A percentile compares a stretch with the other conserved stretches of the same genome.
These are phyloP conservation scores for Silvanus unidentatus DNA, from an alignment of 2,888 invertebrate species.

Conservation along the genomic window DNA sequence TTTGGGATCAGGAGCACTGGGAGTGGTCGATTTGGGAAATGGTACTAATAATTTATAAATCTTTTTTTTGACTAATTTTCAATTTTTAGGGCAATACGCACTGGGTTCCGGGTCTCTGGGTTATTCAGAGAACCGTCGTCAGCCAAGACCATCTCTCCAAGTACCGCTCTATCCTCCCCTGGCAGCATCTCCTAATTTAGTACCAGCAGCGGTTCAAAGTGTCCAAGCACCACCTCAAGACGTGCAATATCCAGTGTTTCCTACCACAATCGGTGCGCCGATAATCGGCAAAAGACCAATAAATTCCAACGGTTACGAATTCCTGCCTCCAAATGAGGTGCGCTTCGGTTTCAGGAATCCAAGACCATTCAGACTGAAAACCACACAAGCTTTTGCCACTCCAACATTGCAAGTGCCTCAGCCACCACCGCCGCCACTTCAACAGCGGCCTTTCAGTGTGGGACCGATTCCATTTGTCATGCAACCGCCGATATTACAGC, in stretches of 20 bases:
- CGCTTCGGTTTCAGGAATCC: slow-evolving; percentile 30
- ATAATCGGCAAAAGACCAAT: slow-evolving; percentile 16
- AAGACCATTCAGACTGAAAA: slow-evolving; percentile 24
- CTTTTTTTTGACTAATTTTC: neutral
- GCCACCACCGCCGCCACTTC: slow-evolving; percentile 8
- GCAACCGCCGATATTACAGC: slow-evolving; percentile 7
- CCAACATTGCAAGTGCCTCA: slow-evolving; percentile 22
- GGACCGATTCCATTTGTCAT: neutral
- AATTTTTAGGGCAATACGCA: slow-evolving; percentile 33
- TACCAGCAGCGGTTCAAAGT: slow-evolving; percentile 34
- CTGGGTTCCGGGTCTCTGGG: slow-evolving; percentile 41
- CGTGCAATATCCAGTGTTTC: slow-evolving; percentile 13
- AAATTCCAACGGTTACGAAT: slow-evolving; percentile 31
- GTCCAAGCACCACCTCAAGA: slow-evolving; percentile 12
- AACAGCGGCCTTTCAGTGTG: neutral
- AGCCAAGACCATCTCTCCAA: slow-evolving; percentile 28
- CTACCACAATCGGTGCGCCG: slow-evolving; percentile 4
- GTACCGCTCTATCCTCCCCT: slow-evolving; percentile 32
- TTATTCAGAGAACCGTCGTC: slow-evolving; percentile 33
- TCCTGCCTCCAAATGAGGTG: slow-evolving; percentile 25
- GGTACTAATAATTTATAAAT: slow-evolving; percentile 18
- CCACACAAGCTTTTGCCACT: slow-evolving; percentile 31
- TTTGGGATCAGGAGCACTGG: slow-evolving; percentile 40
- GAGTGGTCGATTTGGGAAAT: slow-evolving; percentile 39
- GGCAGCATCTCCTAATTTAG: slow-evolving; percentile 30